phyloP scores from a whole-genome alignment of 2,797 vertebrate genomes.

The Helarctos malayanus region DNA sequence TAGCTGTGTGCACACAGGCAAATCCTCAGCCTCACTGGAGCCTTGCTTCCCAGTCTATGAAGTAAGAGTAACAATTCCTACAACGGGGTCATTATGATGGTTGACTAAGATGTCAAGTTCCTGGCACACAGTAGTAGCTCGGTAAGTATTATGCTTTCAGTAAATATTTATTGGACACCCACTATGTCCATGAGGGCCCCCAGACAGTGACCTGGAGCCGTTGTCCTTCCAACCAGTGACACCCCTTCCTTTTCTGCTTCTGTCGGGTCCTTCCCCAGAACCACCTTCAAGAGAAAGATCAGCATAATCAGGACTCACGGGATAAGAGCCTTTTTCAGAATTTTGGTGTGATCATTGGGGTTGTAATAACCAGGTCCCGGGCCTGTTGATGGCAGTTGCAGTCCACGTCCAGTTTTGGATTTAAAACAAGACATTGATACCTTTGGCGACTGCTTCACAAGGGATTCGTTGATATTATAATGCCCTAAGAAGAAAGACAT shows the following conservation, averaged over 20 bases:
- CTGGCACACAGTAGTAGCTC: not conserved
- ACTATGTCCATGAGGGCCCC: not conserved
- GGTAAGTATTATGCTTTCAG: not conserved
- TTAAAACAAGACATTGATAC: slow-evolving; percentile 89
- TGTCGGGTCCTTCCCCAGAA: not conserved
- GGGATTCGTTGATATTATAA: slow-evolving; percentile 87
- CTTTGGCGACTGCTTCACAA: slow-evolving; percentile 86
- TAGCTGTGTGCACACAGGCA: not conserved
- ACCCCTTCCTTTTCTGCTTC: not conserved
- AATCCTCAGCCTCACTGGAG: not conserved
- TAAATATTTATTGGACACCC: not conserved
- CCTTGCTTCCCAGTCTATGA: not conserved
- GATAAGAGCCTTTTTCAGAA: slow-evolving; percentile 80
- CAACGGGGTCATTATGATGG: not conserved
- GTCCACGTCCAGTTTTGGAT: slow-evolving; percentile 86
- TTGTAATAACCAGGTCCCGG: slow-evolving; percentile 90
- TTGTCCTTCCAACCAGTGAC: not conserved
- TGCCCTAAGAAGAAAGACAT: slow-evolving; percentile 87
- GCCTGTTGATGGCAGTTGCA: slow-evolving; percentile 52
- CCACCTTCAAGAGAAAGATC: not conserved
- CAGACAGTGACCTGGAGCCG: not conserved
- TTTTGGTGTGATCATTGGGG: slow-evolving; percentile 81
- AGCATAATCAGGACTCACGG: slow-evolving; percentile 87
- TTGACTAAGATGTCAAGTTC: not conserved
- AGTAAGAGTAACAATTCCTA: not conserved